Evolutionary conservation across 2,888 invertebrate species (phyloP).

Genomic region (Sphaerophoria rueppellii): DNA sequence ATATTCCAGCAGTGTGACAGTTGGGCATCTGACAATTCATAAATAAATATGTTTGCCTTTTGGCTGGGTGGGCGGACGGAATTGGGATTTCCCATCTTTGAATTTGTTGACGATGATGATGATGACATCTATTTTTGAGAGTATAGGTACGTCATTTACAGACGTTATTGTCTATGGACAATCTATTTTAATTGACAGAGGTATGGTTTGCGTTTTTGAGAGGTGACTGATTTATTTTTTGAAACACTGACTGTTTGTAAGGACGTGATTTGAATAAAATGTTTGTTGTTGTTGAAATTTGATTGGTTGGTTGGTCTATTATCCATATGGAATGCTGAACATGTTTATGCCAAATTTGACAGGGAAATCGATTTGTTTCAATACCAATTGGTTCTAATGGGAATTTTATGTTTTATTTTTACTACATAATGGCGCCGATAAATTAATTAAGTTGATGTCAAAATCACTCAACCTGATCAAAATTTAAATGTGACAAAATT

Average conservation of each 20-base stretch:
- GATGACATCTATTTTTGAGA: conserved; percentile 13
- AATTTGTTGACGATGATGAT: background rate
- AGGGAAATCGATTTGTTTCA: conserved; percentile 21
- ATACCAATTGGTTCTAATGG: conserved; percentile 25
- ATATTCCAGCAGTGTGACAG: background rate
- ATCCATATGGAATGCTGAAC: background rate
- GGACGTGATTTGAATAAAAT: conserved; percentile 4
- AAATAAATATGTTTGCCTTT: conserved; percentile 3
- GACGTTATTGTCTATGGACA: background rate
- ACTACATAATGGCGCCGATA: background rate
- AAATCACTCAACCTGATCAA: background rate
- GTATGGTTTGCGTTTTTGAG: background rate
- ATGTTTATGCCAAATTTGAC: background rate
- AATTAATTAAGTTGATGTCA: background rate
- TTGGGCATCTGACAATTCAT: background rate
- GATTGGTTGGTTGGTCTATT: background rate
- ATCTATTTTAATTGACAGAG: background rate
- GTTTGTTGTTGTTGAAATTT: background rate
- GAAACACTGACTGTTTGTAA: background rate
- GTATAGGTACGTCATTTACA: background rate
- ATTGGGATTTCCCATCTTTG: background rate
- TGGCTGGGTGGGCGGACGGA: background rate
- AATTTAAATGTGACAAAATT: too few relatives aligned
- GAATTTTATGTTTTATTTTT: conserved; percentile 60
- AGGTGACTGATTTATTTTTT: conserved; percentile 9